Evolutionary conservation across 1,140 invertebrate genomes (phyloP).

Genomic region (Mercenaria mercenaria): DNA sequence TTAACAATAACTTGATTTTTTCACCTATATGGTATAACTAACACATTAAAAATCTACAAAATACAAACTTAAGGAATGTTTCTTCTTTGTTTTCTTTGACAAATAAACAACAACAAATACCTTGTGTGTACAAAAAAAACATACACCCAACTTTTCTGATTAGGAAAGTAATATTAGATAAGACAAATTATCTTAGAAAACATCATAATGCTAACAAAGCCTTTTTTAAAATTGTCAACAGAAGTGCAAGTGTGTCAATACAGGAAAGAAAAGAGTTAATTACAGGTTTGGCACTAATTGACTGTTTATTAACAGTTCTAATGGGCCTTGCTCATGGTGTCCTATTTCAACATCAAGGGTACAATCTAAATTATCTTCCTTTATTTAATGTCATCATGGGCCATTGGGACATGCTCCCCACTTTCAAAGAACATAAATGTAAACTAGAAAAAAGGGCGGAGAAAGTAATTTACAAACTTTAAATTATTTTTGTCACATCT

Average conservation of each 20-base stretch:
- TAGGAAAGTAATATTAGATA: constrained; percentile 20
- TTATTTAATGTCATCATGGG: neutral
- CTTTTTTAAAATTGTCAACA: neutral
- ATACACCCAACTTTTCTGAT: too few species aligned
- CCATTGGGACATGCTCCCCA: constrained; percentile 16
- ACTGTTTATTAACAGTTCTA: neutral
- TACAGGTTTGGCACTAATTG: constrained; percentile 13
- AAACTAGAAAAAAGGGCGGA: neutral
- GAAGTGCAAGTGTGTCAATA: neutral
- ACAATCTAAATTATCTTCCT: neutral
- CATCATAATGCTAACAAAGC: neutral
- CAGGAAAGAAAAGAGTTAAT: constrained; percentile 11
- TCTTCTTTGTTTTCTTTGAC: too few species aligned
- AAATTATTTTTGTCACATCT: constrained; percentile 17
- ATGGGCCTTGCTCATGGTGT: neutral
- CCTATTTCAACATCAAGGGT: constrained; percentile 39
- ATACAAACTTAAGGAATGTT: too few species aligned
- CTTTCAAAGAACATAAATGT: constrained; percentile 28
- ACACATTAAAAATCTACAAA: too few species aligned
- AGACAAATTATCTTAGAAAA: neutral
- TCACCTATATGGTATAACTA: too few species aligned
- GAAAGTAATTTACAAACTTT: constrained; percentile 43
- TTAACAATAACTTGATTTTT: too few species aligned
- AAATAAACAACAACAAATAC: too few species aligned
- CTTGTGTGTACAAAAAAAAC: too few species aligned